Evolutionary conservation across 2,888 invertebrate species (phyloP).

Genomic region (Pollenia angustigena): DNA sequence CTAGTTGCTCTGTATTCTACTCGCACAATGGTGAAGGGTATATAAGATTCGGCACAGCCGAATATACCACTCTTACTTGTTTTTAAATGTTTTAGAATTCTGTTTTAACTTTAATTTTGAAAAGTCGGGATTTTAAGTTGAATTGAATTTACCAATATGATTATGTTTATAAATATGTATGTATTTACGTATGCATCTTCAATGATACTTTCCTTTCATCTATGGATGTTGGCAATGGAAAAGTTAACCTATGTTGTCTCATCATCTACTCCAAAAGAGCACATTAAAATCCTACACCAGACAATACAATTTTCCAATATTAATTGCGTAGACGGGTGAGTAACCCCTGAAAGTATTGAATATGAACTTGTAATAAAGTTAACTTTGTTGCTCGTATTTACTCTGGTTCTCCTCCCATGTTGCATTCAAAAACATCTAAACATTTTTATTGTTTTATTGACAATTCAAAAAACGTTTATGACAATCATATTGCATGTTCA

Average conservation of each 20-base stretch:
- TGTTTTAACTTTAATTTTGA: too few relatives aligned
- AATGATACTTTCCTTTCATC: too few relatives aligned
- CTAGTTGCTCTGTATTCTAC: too few relatives aligned
- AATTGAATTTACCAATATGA: too few relatives aligned
- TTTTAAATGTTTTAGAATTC: neutral
- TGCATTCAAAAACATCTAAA: conserved; percentile 5
- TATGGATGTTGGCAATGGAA: conserved; percentile 8
- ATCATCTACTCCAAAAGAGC: neutral
- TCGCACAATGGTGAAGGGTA: too few relatives aligned
- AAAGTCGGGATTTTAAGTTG: too few relatives aligned
- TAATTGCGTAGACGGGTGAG: conserved; percentile 18
- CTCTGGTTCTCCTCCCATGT: neutral
- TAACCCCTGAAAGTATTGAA: neutral
- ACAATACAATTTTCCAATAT: conserved; percentile 24
- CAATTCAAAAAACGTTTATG: conserved; percentile 80
- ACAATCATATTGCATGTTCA: conserved; percentile 76
- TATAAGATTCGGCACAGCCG: too few relatives aligned
- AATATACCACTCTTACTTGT: too few relatives aligned
- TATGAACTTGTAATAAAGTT: conserved; percentile 56
- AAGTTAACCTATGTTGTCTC: neutral
- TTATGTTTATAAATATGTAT: too few relatives aligned
- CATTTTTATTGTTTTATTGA: conserved; percentile 61
- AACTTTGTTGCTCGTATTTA: conserved; percentile 37
- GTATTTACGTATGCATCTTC: too few relatives aligned
- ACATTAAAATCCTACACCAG: neutral